Percentiles rank a stretch among this genome's conserved stretches.
Evolutionary conservation across 1,140 invertebrate genomes (phyloP).

Genomic region (Anadara kagoshimensis): DNA sequence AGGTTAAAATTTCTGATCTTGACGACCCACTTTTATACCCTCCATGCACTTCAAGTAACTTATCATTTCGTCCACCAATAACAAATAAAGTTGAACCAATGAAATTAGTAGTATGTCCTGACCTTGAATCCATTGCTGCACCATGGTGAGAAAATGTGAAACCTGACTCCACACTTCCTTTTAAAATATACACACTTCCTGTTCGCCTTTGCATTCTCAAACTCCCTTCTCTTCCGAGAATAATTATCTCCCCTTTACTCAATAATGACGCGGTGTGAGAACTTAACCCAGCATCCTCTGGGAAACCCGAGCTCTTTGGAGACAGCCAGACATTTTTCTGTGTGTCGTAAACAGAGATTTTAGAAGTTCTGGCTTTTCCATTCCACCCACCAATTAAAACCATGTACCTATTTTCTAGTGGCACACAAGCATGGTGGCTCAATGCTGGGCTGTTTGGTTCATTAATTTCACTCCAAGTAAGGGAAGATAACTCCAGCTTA

Average conservation of each 20-base stretch:
- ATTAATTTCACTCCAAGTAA: constrained; percentile 51
- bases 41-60: constrained; percentile 54
- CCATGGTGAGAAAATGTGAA: constrained; percentile 58
- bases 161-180: constrained; percentile 43
- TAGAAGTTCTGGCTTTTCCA: constrained; percentile 59
- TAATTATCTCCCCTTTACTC: constrained; percentile 55
- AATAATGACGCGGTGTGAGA: constrained; percentile 64
- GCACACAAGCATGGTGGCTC: constrained; percentile 69
- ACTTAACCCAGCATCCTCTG: constrained; percentile 65
- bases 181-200: constrained; percentile 63
- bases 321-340: constrained; percentile 57
- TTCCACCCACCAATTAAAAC: constrained; percentile 72
- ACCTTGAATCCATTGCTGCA: constrained; percentile 58
- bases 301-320: constrained; percentile 58
- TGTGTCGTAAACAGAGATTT: constrained; percentile 62
- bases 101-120: constrained; percentile 64
- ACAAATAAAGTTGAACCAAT: constrained; percentile 53
- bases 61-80: constrained; percentile 66
- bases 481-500: constrained; percentile 46
- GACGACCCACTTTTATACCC: constrained; percentile 34
- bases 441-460: constrained; percentile 58
- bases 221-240: constrained; percentile 68
- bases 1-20: constrained; percentile 7
- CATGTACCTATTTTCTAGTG: constrained; percentile 61
- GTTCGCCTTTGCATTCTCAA: constrained; percentile 57